These are phyloP conservation scores for Decapterus maruadsi DNA, from an alignment of 2,797 vertebrate species.

Conservation along the genomic window DNA sequence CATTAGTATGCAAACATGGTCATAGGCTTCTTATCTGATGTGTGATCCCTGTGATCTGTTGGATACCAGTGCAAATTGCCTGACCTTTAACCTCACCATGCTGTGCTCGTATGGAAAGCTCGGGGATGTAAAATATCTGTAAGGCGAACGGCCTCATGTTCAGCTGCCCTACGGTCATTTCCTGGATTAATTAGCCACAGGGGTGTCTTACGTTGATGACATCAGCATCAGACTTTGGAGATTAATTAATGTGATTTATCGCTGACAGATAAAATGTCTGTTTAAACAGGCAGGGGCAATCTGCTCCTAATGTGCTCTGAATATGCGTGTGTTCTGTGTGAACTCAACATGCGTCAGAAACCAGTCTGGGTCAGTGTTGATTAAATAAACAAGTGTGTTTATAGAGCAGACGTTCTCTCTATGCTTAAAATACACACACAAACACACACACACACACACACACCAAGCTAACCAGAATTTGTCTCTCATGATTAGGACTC, in stretches of 20 bases:
- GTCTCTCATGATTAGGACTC: background rate
- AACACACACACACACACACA: slow-evolving; percentile 6
- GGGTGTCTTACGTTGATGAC: slow-evolving; percentile 41
- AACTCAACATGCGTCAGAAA: slow-evolving; percentile 46
- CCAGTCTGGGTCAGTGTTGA: slow-evolving; percentile 65
- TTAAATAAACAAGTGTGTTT: slow-evolving; percentile 73
- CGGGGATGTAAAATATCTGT: slow-evolving; percentile 23
- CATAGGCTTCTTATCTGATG: slow-evolving; percentile 1
- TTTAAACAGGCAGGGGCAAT: slow-evolving; percentile 53
- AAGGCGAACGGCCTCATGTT: background rate
- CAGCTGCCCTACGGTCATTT: slow-evolving; percentile 8
- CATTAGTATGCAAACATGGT: slow-evolving; percentile 5
- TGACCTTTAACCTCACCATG: background rate
- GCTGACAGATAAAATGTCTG: slow-evolving; percentile 53
- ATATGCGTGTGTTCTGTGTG: slow-evolving; percentile 24
- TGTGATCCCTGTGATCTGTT: background rate
- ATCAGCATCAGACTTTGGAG: slow-evolving; percentile 42
- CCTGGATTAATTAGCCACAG: slow-evolving; percentile 42
- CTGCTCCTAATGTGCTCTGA: slow-evolving; percentile 19
- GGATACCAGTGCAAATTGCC: background rate
- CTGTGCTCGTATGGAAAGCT: background rate
- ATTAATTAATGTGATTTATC: slow-evolving; percentile 53
- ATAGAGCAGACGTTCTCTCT: slow-evolving; percentile 56
- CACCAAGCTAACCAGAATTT: background rate
- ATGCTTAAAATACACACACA: slow-evolving; percentile 38